Conservation (phyloP, 2,888 invertebrate species). For the Hirtodrosophila confusa region DNA sequence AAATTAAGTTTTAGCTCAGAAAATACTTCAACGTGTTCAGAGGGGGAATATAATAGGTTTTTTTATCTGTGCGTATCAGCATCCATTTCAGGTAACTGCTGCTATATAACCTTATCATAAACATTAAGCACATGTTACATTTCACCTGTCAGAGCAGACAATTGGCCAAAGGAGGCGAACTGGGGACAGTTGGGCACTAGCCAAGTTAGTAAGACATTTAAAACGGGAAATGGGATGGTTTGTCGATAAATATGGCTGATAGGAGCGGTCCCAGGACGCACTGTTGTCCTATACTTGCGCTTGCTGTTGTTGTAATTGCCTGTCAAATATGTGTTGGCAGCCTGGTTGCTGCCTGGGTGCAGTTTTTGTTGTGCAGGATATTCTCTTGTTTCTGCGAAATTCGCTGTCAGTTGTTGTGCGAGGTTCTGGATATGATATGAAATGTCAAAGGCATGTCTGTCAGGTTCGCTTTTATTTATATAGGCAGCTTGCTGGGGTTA, state of each 20-base stretch:
- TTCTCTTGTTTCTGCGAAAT: conserved; percentile 44
- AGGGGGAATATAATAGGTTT: background rate
- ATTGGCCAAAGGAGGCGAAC: conserved; percentile 27
- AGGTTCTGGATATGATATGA: conserved; percentile 52
- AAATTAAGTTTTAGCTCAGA: too few species aligned
- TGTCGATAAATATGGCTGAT: conserved; percentile 51
- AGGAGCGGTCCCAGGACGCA: conserved; percentile 21
- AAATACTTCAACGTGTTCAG: too few species aligned
- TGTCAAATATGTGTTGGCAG: conserved; percentile 36
- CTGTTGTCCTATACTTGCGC: conserved; percentile 11
- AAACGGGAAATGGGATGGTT: conserved; percentile 34
- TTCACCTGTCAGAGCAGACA: conserved; percentile 38
- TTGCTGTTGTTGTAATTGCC: conserved; percentile 22
- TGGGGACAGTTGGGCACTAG: background rate
- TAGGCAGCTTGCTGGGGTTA: conserved; percentile 64
- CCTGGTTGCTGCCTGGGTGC: conserved; percentile 21
- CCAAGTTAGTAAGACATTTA: conserved; percentile 36
- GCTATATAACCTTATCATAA: conserved; percentile 2
- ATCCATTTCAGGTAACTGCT: conserved; percentile 3
- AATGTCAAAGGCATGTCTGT: conserved; percentile 76
- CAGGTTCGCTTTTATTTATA: conserved; percentile 62
- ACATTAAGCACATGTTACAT: conserved; percentile 7
- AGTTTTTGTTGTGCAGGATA: conserved; percentile 34
- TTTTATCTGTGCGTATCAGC: conserved; percentile 9
- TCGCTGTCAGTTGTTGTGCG: conserved; percentile 28